Conservation (phyloP, 2,888 invertebrate genomes). For the Aplocera efformata region DNA sequence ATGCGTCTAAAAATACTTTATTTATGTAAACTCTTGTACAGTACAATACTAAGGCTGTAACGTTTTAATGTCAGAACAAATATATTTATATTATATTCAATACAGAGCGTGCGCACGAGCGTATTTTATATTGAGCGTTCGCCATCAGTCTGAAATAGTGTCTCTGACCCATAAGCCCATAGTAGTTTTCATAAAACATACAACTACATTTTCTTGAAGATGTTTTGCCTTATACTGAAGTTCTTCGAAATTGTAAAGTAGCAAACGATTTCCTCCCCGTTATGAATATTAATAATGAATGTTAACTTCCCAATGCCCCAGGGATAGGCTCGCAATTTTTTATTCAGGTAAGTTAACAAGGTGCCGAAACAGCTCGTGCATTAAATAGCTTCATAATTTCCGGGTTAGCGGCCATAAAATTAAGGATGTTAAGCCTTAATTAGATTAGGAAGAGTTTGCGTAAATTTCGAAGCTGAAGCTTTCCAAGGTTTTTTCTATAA, state of each 20-base stretch:
- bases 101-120: constrained; percentile 9
- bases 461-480: too few species aligned
- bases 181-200: constrained; percentile 4
- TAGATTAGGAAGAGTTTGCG: constrained; percentile 7
- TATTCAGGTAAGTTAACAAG: constrained; percentile 24
- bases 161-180: constrained; percentile 1
- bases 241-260: constrained; percentile 11
- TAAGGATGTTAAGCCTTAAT: constrained; percentile 14
- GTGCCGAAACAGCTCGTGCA: constrained; percentile 17
- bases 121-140: constrained; percentile 13
- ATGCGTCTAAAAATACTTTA: constrained; percentile 24
- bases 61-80: constrained; percentile 22
- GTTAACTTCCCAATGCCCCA: constrained; percentile 20
- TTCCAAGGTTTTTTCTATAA: too few species aligned
- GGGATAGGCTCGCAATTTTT: constrained; percentile 25
- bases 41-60: constrained; percentile 22
- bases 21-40: constrained; percentile 24
- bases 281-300: constrained; percentile 28
- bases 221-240: constrained; percentile 2
- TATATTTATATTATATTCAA: constrained; percentile 14
- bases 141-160: constrained; percentile 1
- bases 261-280: constrained; percentile 18
- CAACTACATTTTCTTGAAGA: constrained; percentile 4
- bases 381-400: constrained; percentile 23
- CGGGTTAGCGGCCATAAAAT: constrained; percentile 13